Evolutionary conservation across 2,888 invertebrate genomes (phyloP).

Genomic region (Yponomeuta sedellus): DNA sequence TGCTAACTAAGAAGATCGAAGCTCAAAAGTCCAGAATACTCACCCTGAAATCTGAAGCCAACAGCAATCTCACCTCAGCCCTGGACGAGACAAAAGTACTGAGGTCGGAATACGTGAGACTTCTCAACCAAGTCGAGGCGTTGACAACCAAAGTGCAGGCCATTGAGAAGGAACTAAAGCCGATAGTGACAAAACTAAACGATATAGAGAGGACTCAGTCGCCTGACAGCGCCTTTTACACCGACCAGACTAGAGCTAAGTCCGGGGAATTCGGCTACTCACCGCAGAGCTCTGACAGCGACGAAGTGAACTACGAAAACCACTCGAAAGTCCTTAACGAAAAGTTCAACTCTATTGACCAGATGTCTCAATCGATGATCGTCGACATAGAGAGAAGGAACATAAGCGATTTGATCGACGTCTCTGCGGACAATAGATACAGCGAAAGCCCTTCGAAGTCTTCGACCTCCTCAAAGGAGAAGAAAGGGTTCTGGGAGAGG

Average conservation of each 20-base stretch:
- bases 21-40: slow-evolving; percentile 78
- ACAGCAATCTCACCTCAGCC: slow-evolving; percentile 80
- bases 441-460: slow-evolving; percentile 63
- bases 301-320: slow-evolving; percentile 61
- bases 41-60: slow-evolving; percentile 80
- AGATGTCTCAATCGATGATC: slow-evolving; percentile 73
- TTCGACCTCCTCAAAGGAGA: slow-evolving; percentile 60
- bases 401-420: slow-evolving; percentile 36
- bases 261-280: slow-evolving; percentile 69
- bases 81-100: slow-evolving; percentile 81
- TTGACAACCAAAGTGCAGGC: slow-evolving; percentile 79
- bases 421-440: slow-evolving; percentile 29
- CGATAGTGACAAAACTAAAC: slow-evolving; percentile 55
- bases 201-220: slow-evolving; percentile 65
- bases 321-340: slow-evolving; percentile 62
- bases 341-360: slow-evolving; percentile 69
- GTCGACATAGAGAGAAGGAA: slow-evolving; percentile 64
- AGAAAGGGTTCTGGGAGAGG: slow-evolving; percentile 74
- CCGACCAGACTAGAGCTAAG: slow-evolving; percentile 71
- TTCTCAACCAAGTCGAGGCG: slow-evolving; percentile 78
- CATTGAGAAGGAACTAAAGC: slow-evolving; percentile 81
- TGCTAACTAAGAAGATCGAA: slow-evolving; percentile 80
- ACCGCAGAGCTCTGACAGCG: slow-evolving; percentile 67
- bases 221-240: slow-evolving; percentile 71
- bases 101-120: slow-evolving; percentile 77